Evolutionary conservation across 2,888 invertebrate species (phyloP).

Genomic region (Cordylochernes scorpioides): DNA sequence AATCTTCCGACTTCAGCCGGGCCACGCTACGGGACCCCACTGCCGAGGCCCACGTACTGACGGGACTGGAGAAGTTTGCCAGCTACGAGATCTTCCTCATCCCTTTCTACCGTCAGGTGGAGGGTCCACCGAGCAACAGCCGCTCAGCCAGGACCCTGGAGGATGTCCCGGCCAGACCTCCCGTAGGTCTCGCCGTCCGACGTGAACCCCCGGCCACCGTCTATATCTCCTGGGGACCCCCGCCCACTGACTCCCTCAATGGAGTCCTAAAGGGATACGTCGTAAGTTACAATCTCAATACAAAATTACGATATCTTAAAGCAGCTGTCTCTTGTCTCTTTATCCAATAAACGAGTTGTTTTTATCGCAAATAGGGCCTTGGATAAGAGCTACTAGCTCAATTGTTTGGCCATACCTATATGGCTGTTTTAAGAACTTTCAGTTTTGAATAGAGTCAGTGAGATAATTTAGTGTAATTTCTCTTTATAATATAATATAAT

Average conservation of each 20-base stretch:
- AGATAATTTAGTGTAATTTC: too few relatives aligned
- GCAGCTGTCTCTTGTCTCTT: too few relatives aligned
- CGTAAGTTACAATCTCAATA: too few relatives aligned
- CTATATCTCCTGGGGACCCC: conserved; percentile 57
- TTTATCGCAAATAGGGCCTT: too few relatives aligned
- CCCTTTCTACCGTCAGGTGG: conserved; percentile 62
- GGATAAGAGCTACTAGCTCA: too few relatives aligned
- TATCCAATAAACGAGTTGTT: too few relatives aligned
- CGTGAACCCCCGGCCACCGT: conserved; percentile 54
- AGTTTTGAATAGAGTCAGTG: too few relatives aligned
- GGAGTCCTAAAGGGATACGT: conserved; percentile 63
- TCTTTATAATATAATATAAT: too few relatives aligned
- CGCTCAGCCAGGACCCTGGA: conserved; percentile 51
- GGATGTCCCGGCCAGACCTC: conserved; percentile 53
- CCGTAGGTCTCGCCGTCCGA: conserved; percentile 46
- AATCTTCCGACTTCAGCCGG: conserved; percentile 36
- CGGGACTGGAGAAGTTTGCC: conserved; percentile 51
- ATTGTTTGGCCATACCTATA: too few relatives aligned
- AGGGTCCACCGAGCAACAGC: conserved; percentile 66
- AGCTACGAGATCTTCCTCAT: conserved; percentile 74
- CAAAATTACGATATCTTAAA: too few relatives aligned
- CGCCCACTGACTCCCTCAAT: conserved; percentile 43
- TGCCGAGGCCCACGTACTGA: conserved; percentile 38
- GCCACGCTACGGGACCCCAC: conserved; percentile 30
- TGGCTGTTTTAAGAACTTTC: too few relatives aligned